phyloP scores from a whole-genome alignment of 2,888 invertebrate genomes.

The Ectropis crepuscularia region DNA sequence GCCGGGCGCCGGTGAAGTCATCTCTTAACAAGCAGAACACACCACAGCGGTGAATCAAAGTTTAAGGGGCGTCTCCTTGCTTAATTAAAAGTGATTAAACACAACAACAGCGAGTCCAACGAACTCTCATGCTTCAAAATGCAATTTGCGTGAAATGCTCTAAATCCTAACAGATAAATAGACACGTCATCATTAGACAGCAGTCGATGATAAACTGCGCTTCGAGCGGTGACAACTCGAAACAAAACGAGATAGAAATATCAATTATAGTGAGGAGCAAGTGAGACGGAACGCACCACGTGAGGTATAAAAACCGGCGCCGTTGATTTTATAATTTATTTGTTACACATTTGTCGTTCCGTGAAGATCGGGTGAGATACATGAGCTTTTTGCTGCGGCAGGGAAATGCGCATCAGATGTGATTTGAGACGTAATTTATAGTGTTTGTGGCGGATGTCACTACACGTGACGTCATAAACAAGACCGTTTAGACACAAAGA shows the following conservation, averaged over 20 bases:
- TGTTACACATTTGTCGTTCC: slow-evolving; percentile 85
- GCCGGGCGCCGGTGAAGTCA: slow-evolving; percentile 39
- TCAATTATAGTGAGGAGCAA: slow-evolving; percentile 48
- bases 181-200: slow-evolving; percentile 76
- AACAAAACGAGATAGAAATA: slow-evolving; percentile 58
- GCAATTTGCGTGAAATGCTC: slow-evolving; percentile 68
- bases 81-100: slow-evolving; percentile 55
- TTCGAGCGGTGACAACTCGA: slow-evolving; percentile 64
- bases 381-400: slow-evolving; percentile 80
- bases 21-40: slow-evolving; percentile 38
- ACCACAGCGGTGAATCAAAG: slow-evolving; percentile 42
- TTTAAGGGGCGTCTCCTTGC: slow-evolving; percentile 41
- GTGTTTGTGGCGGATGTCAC: slow-evolving; percentile 75
- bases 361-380: slow-evolving; percentile 83
- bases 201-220: slow-evolving; percentile 76
- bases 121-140: slow-evolving; percentile 67
- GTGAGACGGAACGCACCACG: slow-evolving; percentile 58
- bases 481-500: slow-evolving; percentile 45
- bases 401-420: slow-evolving; percentile 81
- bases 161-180: slow-evolving; percentile 71
- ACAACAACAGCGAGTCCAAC: slow-evolving; percentile 60
- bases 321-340: slow-evolving; percentile 85
- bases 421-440: slow-evolving; percentile 83
- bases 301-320: slow-evolving; percentile 76
- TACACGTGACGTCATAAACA: slow-evolving; percentile 70